phyloP scores from a whole-genome alignment of 1,140 invertebrate genomes.

The Leptoteleia sp. region DNA sequence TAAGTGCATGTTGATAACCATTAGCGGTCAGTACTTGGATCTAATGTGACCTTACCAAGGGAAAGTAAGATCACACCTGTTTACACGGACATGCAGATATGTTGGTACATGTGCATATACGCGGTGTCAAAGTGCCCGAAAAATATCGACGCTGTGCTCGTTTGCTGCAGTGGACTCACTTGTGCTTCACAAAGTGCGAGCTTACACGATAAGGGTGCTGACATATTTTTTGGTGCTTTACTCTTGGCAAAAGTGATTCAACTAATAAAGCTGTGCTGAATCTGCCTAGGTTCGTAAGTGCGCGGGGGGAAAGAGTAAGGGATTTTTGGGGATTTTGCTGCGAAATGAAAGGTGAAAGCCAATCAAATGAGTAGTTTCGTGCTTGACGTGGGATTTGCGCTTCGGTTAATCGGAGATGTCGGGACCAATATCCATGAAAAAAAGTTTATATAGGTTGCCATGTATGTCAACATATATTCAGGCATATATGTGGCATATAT shows the following conservation, averaged over 20 bases:
- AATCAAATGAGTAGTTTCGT: conserved; percentile 32
- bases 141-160: conserved; percentile 66
- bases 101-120: conserved; percentile 57
- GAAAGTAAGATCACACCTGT: no score
- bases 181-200: conserved; percentile 80
- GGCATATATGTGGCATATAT: no score
- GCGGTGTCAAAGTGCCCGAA: conserved; percentile 71
- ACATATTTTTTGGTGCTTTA: conserved; percentile 67
- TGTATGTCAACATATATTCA: no score
- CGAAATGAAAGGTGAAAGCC: conserved; percentile 43
- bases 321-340: background rate
- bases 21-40: no score
- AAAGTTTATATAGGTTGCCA: no score
- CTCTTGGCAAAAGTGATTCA: conserved; percentile 52
- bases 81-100: conserved; percentile 41
- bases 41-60: no score
- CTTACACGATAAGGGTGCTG: conserved; percentile 77
- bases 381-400: background rate
- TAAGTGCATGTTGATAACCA: conserved; percentile 55
- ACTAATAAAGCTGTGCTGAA: conserved; percentile 74
- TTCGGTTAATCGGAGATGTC: conserved; percentile 9
- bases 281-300: conserved; percentile 70
- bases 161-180: conserved; percentile 68
- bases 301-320: background rate
- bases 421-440: conserved; percentile 23